These are phyloP conservation scores for Ricordea florida DNA, from an alignment of 92 coral and sea anemone genomes.

Conservation along the genomic window DNA sequence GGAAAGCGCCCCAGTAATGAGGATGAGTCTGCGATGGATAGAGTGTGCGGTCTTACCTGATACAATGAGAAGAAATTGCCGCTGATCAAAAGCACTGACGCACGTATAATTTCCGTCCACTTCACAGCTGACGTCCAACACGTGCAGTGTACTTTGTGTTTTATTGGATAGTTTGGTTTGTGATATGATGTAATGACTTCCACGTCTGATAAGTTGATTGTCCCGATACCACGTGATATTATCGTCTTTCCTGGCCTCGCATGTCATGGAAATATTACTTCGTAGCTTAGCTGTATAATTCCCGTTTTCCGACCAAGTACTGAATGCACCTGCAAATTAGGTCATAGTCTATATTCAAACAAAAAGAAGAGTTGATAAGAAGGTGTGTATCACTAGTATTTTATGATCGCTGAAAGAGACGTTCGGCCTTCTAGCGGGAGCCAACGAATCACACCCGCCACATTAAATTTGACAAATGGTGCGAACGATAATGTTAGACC, in stretches of 20 bases:
- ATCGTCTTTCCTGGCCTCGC: not conserved
- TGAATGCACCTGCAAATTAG: no score
- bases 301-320: not conserved
- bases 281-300: not conserved
- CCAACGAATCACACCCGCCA: no score
- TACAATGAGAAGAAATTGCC: not conserved
- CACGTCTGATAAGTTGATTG: not conserved
- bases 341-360: no score
- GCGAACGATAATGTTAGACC: no score
- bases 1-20: no score
- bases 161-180: not conserved
- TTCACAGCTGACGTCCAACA: not conserved
- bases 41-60: no score
- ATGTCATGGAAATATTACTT: not conserved
- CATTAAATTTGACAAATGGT: no score
- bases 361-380: no score
- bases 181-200: not conserved
- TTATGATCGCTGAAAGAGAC: no score
- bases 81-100: not conserved
- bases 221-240: constrained; percentile 8
- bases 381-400: no score
- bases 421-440: no score
- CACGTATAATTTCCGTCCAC: constrained; percentile 12
- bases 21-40: no score
- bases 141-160: not conserved